These are phyloP conservation scores for Notarius quadriscutis DNA, from an alignment of 2,113 vertebrate genomes.

Conservation along the genomic window DNA sequence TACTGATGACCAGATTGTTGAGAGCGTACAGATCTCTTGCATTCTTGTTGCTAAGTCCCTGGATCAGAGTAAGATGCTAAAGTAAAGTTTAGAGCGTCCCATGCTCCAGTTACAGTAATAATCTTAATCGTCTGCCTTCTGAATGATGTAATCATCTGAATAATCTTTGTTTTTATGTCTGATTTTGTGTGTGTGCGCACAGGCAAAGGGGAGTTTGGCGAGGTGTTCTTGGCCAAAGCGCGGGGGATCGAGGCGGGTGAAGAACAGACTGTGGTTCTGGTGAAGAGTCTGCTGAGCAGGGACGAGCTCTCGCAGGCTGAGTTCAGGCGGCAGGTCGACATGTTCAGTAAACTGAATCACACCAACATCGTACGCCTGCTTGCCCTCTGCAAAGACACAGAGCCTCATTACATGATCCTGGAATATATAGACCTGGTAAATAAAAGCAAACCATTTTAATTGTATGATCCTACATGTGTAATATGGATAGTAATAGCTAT, in stretches of 20 bases:
- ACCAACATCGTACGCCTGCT: conserved; percentile 83
- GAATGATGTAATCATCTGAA: not conserved
- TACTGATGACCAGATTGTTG: not conserved
- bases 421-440: conserved; percentile 96
- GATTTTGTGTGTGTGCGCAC: conserved; percentile 34
- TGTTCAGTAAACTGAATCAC: conserved; percentile 94
- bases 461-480: not conserved
- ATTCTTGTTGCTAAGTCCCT: not conserved
- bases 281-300: conserved; percentile 89
- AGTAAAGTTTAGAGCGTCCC: not conserved
- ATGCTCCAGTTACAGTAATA: not conserved
- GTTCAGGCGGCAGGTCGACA: conserved; percentile 90
- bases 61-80: not conserved
- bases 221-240: conserved; percentile 93
- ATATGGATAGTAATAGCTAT: not conserved
- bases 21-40: not conserved
- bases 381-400: conserved; percentile 86
- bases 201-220: conserved; percentile 95
- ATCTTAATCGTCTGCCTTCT: not conserved
- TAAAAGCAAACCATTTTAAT: not conserved
- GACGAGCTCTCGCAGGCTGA: conserved; percentile 90
- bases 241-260: conserved; percentile 80
- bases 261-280: conserved; percentile 85
- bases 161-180: not conserved
- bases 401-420: conserved; percentile 93